Evolutionary conservation across 2,797 vertebrate species (phyloP).

Genomic region (Malurus splendens): DNA sequence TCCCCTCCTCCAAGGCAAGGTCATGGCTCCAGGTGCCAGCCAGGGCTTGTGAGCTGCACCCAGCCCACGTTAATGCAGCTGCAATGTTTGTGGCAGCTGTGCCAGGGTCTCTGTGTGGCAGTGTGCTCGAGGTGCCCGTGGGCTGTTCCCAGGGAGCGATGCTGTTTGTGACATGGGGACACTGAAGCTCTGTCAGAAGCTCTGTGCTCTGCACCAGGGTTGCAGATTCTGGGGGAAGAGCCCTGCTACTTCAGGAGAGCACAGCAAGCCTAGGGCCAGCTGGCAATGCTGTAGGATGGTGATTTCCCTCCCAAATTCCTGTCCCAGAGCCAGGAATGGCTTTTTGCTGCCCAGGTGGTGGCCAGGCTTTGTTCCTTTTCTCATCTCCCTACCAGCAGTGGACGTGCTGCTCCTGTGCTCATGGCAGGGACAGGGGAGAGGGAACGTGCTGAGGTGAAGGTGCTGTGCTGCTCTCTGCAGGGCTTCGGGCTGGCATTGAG

Average conservation of each 20-base stretch:
- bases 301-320: neutral
- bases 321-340: neutral
- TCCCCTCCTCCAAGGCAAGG: neutral
- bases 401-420: neutral
- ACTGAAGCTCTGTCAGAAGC: neutral
- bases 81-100: neutral
- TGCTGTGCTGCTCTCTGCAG: neutral
- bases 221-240: neutral
- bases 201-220: neutral
- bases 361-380: neutral
- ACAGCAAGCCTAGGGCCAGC: neutral
- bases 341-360: neutral
- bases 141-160: neutral
- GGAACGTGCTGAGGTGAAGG: rapidly evolving
- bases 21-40: neutral
- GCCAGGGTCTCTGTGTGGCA: neutral
- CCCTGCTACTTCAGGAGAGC: neutral
- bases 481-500: rapidly evolving
- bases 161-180: neutral
- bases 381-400: neutral
- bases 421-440: rapidly evolving
- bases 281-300: neutral
- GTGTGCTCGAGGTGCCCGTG: neutral
- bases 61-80: neutral
- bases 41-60: neutral